Percentiles rank a stretch among this genome's conserved stretches.
phyloP scores from a whole-genome alignment of 2,113 vertebrate species.

The Gymnocephalus cernua region DNA sequence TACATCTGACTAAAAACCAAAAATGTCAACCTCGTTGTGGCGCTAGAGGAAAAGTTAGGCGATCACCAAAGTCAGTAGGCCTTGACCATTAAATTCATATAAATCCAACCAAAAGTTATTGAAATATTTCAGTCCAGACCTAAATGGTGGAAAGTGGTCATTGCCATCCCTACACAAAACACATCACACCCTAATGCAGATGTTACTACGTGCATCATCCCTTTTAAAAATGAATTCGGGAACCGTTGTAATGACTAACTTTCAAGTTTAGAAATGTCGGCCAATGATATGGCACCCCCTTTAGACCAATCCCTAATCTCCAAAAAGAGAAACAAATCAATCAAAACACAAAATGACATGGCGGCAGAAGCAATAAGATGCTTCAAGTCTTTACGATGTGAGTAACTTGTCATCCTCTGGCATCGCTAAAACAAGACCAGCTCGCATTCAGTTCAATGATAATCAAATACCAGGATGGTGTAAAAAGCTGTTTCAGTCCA shows the following conservation, averaged over 20 bases:
- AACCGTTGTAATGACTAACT: not conserved
- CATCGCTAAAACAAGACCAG: not conserved
- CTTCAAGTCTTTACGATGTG: too few species aligned
- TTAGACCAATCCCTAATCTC: not conserved
- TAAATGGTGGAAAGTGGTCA: not conserved
- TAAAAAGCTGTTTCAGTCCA: constrained; percentile 6
- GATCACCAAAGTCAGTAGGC: too few species aligned
- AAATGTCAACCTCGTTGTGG: too few species aligned
- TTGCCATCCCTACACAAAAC: not conserved
- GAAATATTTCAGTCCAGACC: not conserved
- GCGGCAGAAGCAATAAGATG: not conserved
- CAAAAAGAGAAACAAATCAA: not conserved
- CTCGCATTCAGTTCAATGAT: constrained; percentile 10
- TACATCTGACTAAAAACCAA: too few species aligned
- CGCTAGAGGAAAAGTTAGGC: too few species aligned
- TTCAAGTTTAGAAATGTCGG: not conserved
- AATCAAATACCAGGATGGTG: not conserved
- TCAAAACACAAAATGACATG: not conserved
- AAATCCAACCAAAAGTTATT: not conserved
- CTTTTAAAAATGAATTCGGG: not conserved
- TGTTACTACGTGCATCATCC: not conserved
- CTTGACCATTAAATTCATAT: not conserved
- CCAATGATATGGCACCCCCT: not conserved
- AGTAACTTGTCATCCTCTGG: not conserved
- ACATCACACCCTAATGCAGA: not conserved